A percentile compares a stretch with the other conserved stretches of the same genome.
Evolutionary conservation across 2,888 invertebrate genomes (phyloP).

Genomic region (Euclidia mi): DNA sequence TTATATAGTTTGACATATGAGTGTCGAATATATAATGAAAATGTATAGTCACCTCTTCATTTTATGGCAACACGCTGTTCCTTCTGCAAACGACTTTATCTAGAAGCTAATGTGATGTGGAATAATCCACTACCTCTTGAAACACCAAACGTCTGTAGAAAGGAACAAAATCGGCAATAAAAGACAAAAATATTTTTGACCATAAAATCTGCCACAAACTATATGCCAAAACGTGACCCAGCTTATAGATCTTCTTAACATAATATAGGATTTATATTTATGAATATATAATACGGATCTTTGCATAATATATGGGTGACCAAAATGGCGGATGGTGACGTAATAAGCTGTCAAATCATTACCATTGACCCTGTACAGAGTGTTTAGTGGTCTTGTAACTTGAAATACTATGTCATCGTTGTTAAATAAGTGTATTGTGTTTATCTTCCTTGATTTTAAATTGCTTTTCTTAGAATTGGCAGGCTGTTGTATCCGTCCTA

Average conservation of each 20-base stretch:
- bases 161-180: too few species aligned
- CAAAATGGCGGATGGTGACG: not conserved
- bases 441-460: not conserved
- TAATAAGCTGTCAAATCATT: not conserved
- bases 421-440: not conserved
- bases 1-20: too few species aligned
- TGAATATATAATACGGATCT: not conserved
- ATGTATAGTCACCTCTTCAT: too few species aligned
- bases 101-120: too few species aligned
- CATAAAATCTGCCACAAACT: not conserved
- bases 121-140: too few species aligned
- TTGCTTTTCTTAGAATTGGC: conserved; percentile 2
- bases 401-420: not conserved
- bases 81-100: too few species aligned
- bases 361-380: not conserved
- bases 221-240: not conserved
- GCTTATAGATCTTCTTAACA: not conserved
- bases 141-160: too few species aligned
- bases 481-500: conserved; percentile 2
- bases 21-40: too few species aligned
- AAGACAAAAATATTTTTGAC: too few species aligned
- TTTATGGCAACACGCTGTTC: too few species aligned
- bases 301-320: not conserved
- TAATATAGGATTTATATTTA: not conserved
- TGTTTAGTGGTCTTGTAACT: not conserved